These are phyloP conservation scores for Rhipidura dahli DNA, from an alignment of 2,113 vertebrate species.

Conservation along the genomic window DNA sequence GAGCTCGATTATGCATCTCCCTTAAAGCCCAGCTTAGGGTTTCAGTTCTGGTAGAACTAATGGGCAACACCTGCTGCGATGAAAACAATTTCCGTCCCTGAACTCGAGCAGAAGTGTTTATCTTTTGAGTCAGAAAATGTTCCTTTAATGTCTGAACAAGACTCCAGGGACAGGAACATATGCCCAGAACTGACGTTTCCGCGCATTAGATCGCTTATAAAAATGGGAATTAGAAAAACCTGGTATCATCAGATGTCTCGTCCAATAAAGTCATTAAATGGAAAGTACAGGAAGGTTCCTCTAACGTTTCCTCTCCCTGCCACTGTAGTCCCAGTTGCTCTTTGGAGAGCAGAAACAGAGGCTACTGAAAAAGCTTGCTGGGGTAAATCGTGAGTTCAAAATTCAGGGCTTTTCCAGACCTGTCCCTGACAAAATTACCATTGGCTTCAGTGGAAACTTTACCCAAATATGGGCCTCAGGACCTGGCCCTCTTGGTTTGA, in stretches of 20 bases:
- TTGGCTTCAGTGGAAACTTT: not conserved
- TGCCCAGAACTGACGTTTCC: conserved; percentile 63
- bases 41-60: conserved; percentile 65
- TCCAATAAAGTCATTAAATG: conserved; percentile 58
- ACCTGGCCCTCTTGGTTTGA: conserved; percentile 7
- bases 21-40: conserved; percentile 57
- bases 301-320: conserved; percentile 3
- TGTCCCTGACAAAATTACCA: not conserved
- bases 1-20: conserved; percentile 57
- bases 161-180: conserved; percentile 44
- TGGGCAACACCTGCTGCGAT: conserved; percentile 59
- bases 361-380: not conserved
- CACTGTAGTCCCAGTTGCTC: not conserved
- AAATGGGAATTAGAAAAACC: conserved; percentile 67
- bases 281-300: conserved; percentile 38
- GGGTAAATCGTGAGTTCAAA: not conserved
- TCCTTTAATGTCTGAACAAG: conserved; percentile 72
- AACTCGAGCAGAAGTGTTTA: conserved; percentile 62
- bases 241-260: conserved; percentile 47
- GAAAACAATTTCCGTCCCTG: conserved; percentile 55
- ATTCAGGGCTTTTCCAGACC: conserved; percentile 16
- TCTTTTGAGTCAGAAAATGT: conserved; percentile 75
- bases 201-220: conserved; percentile 58
- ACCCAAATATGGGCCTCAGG: conserved; percentile 42
- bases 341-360: not conserved